phyloP scores from a whole-genome alignment of 2,113 vertebrate species.

The Pimephales promelas region DNA sequence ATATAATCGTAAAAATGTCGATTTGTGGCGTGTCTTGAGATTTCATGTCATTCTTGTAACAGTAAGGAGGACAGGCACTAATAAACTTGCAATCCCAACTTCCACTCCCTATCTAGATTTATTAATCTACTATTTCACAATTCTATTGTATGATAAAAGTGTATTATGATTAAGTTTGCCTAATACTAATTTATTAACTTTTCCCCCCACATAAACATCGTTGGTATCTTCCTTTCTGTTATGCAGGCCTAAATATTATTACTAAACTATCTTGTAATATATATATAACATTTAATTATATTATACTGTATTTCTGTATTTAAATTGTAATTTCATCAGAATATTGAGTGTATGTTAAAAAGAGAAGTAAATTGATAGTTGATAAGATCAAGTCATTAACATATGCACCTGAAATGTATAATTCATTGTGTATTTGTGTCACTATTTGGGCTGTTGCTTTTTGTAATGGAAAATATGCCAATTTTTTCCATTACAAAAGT shows the following conservation, averaged over 20 bases:
- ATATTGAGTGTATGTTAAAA: neutral
- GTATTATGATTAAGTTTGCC: neutral
- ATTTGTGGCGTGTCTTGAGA: neutral
- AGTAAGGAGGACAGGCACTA: neutral
- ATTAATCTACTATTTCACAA: neutral
- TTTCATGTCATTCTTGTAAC: neutral
- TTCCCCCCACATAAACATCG: too few relatives aligned
- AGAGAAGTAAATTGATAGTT: constrained; percentile 2
- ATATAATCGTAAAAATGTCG: neutral
- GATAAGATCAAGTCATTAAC: neutral
- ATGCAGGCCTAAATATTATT: too few relatives aligned
- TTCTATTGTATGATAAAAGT: neutral
- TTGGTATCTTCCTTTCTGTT: too few relatives aligned
- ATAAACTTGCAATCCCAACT: neutral
- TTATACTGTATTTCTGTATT: neutral
- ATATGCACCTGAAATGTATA: neutral
- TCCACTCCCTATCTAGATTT: neutral
- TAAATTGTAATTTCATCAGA: neutral
- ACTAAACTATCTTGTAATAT: neutral
- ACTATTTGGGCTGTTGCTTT: neutral
- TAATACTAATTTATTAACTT: too few relatives aligned
- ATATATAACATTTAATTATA: too few relatives aligned
- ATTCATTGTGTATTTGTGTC: neutral
- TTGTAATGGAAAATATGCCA: constrained; percentile 14
- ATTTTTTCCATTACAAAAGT: too few relatives aligned